Base-by-base conservation (phyloP, 2,113 vertebrate genomes). In the Tychaedon coryphoeus region DNA sequence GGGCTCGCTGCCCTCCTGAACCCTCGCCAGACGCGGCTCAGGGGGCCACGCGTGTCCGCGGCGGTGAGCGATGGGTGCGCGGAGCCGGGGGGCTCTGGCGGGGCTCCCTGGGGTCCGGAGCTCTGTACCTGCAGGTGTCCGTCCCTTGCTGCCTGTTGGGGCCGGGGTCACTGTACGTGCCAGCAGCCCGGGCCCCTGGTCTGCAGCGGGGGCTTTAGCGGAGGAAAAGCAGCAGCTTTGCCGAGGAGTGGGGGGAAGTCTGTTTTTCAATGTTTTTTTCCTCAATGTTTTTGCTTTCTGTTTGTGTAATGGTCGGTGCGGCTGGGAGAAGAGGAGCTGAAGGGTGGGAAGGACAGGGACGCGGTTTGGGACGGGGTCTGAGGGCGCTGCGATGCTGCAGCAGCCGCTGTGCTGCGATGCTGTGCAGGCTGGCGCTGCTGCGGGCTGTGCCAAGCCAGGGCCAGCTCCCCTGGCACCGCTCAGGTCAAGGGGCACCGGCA, bases 241-340 rank as follows among this genome's bases (percentile, higher is more conserved):
- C 54, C 40, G 29, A 11, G 40, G 14, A 40, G 16, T 2, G 28
- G 19, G 5, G 3, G 1, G 3, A 24, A 56, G 28, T 54, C 11
- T 28, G 48, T 2, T 81, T 66, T 23, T 36, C 62, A 2, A 2
- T 15, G 10, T 11, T 58, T 65, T 65, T 26, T n/a, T 9, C 3
- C 6, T 23, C 7, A 1, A 1, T 25, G 38, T 12, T 19, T 29
- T 33, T 14, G 13, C 19, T 89, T 88, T 74, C 26, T 25, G 2
- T 23, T 36, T 8, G 38, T 5, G 2, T 22, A 1, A 20, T 4
- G 75, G 26, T 1, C 9, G 5, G 3, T 0, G 66, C 4, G 4
- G 66, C 33, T 14, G 7, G 36, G 10, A 3, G 23, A 14, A 80
- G 71, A 3, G 50, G 42, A 54, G 51, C 6, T 19, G 94, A 5